Evolutionary conservation across 2,888 invertebrate species (phyloP).

Genomic region (Eristalis pertinax): DNA sequence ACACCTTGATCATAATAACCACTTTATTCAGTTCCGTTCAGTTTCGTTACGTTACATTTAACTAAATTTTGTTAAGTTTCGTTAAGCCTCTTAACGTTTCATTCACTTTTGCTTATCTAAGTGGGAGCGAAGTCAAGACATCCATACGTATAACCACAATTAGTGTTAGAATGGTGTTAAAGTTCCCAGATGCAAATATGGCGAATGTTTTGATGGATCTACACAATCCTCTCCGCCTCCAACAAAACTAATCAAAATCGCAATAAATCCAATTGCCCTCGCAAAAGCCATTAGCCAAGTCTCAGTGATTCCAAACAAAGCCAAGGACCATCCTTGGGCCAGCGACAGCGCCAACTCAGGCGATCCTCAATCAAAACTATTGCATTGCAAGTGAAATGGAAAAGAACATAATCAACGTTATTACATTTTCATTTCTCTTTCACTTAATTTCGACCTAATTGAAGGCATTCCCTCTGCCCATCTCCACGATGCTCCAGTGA

Average conservation of each 20-base stretch:
- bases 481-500: background rate
- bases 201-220: no score
- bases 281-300: background rate
- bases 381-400: background rate
- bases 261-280: background rate
- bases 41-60: no score
- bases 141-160: no score
- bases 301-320: background rate
- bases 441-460: conserved; percentile 11
- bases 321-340: background rate
- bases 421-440: conserved; percentile 5
- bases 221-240: no score
- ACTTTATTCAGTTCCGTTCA: no score
- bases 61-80: no score
- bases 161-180: no score
- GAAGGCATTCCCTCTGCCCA: background rate
- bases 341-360: background rate
- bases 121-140: no score
- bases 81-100: no score
- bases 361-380: background rate
- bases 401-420: conserved; percentile 2
- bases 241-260: background rate
- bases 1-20: no score
- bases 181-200: no score
- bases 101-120: no score